Percentiles rank a stretch among this genome's conserved stretches.
These are phyloP conservation scores for Clytia hemisphaerica DNA, from an alignment of 30 jellyfish, hydroid and myxozoan genomes.

Conservation along the genomic window DNA sequence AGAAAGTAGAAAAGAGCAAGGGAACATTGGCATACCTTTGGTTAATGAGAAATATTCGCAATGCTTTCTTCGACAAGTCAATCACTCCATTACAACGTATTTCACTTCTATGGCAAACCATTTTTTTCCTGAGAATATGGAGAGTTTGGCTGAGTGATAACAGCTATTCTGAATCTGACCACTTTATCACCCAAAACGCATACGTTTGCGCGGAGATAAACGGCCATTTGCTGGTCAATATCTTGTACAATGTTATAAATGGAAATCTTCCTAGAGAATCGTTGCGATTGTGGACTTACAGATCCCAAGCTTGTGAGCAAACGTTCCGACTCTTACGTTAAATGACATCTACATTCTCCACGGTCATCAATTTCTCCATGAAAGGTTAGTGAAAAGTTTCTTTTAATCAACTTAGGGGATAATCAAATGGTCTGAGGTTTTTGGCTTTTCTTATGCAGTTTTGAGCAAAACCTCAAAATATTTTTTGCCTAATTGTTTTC, in stretches of 20 bases:
- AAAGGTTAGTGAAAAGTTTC: no score
- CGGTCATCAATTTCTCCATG: slow-evolving; percentile 30
- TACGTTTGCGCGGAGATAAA: slow-evolving; percentile 32
- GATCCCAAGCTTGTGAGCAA: slow-evolving; percentile 43
- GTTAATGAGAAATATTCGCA: no score
- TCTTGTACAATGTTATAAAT: slow-evolving; percentile 7
- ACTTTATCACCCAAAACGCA: no score
- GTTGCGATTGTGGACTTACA: slow-evolving; percentile 23
- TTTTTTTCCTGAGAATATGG: slow-evolving; percentile 26
- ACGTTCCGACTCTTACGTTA: slow-evolving; percentile 21
- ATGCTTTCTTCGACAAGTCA: slow-evolving; percentile 43
- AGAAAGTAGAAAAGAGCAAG: slow-evolving; percentile 7
- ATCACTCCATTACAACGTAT: slow-evolving; percentile 29
- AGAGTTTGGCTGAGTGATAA: slow-evolving; percentile 22
- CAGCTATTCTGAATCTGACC: slow-evolving; percentile 10
- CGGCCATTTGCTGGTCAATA: slow-evolving; percentile 30
- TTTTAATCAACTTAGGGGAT: no score
- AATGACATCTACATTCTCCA: slow-evolving; percentile 28
- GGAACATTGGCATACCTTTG: neutral
- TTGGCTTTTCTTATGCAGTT: no score
- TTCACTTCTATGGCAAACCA: slow-evolving; percentile 2
- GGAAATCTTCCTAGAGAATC: slow-evolving; percentile 22
- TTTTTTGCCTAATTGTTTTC: no score
- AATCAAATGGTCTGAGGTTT: no score
- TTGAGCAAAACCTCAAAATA: no score